These are phyloP conservation scores for Drosophila oshimai DNA, from an alignment of 1,140 invertebrate species.

Conservation along the genomic window DNA sequence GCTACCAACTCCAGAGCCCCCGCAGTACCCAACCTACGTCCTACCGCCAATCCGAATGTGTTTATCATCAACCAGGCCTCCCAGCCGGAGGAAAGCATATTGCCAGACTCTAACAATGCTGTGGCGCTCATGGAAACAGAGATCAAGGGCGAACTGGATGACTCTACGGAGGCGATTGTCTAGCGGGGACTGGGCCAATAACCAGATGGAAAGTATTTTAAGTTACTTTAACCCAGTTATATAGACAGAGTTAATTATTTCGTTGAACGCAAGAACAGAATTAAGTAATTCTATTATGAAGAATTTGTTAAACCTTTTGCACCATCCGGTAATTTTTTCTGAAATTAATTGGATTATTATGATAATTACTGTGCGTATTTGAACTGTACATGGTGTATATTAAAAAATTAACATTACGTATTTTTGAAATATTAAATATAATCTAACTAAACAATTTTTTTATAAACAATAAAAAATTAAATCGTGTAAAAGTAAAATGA, in stretches of 20 bases:
- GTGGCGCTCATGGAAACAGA: conserved; percentile 14
- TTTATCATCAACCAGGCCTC: conserved; percentile 48
- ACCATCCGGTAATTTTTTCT: conserved; percentile 7
- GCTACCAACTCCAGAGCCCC: not conserved
- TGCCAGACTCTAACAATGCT: conserved; percentile 37
- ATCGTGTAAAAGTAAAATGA: no score
- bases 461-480: no score
- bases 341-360: not conserved
- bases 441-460: not conserved
- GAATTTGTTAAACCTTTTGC: conserved; percentile 22
- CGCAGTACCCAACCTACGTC: not conserved
- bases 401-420: not conserved
- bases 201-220: conserved; percentile 51
- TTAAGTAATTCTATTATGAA: conserved; percentile 14
- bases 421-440: not conserved
- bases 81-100: conserved; percentile 52
- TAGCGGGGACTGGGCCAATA: conserved; percentile 5
- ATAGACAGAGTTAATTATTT: conserved; percentile 19
- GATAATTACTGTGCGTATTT: not conserved
- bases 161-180: conserved; percentile 26
- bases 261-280: conserved; percentile 31
- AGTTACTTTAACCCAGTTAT: conserved; percentile 57
- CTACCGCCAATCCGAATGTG: conserved; percentile 14
- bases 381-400: not conserved
- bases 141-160: conserved; percentile 62